A percentile compares a stretch with the other conserved stretches of the same genome.
These are phyloP conservation scores for Spondyliosoma cantharus DNA, from an alignment of 2,797 vertebrate species.

Conservation along the genomic window DNA sequence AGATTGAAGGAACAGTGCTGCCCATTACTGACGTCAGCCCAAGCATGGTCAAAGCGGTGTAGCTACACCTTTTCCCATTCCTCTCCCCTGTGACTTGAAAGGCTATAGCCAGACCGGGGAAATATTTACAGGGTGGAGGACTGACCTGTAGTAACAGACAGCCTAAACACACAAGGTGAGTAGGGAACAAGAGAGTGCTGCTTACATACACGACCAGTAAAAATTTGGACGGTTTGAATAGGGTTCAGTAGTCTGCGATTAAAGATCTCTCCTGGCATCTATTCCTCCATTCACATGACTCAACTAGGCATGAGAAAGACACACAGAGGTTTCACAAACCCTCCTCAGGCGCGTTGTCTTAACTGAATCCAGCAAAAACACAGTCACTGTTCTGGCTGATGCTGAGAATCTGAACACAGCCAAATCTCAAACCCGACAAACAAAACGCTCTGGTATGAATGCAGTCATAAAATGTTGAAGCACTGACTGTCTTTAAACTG, in stretches of 20 bases:
- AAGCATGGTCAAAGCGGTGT: slow-evolving; percentile 59
- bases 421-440: slow-evolving; percentile 26
- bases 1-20: slow-evolving; percentile 55
- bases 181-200: slow-evolving; percentile 45
- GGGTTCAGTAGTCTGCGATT: slow-evolving; percentile 32
- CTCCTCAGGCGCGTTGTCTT: slow-evolving; percentile 24
- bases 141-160: slow-evolving; percentile 58
- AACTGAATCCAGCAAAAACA: slow-evolving; percentile 40
- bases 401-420: slow-evolving; percentile 4
- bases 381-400: slow-evolving; percentile 39
- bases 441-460: slow-evolving; percentile 27
- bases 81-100: slow-evolving; percentile 70
- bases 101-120: slow-evolving; percentile 56
- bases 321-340: slow-evolving; percentile 39
- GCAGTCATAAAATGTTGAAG: background rate
- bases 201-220: slow-evolving; percentile 32
- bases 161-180: slow-evolving; percentile 62
- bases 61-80: slow-evolving; percentile 69
- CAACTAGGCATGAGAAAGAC: slow-evolving; percentile 30
- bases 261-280: slow-evolving; percentile 20
- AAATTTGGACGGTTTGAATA: slow-evolving; percentile 30
- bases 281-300: slow-evolving; percentile 28
- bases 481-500: slow-evolving; percentile 4
- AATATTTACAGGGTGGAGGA: slow-evolving; percentile 78
- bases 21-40: slow-evolving; percentile 63